Evolutionary conservation across 2,888 invertebrate species (phyloP), one percentile per base, ranked within the genome.

Genomic region (Ophion ventricosus): DNA sequence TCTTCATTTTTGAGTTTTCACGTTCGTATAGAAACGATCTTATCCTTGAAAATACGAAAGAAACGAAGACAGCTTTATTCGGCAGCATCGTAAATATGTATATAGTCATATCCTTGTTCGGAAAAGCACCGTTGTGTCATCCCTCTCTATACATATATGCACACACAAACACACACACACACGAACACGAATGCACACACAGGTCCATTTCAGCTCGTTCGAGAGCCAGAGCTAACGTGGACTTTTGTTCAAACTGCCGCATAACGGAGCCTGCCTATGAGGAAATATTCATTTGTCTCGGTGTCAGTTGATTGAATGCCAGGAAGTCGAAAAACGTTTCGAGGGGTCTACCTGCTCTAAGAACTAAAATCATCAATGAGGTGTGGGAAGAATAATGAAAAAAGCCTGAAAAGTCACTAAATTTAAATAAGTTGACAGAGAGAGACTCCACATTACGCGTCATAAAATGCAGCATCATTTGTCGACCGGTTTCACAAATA

Each of bases 191-290:
- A 67, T 20, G 49, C 57, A 40, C 29, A 77, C 26, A 56, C 43
- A 40, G 25, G 25, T 40, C 10, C 70, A 43, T 40, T n/a, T 49
- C n/a, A 5, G 49, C 35, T 14, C 29, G 29, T 72, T 23, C 14
- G 61, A 23, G 70, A 75, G 66, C 17, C 49, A 49, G 64, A 56
- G 79, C 54, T 54, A 59, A 67, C 49, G 49, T 49, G 56, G 69
- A 57, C 75, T 75, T 83, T 79, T 79, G 82, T 79, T 70, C 74
- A 43, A 67, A 75, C 75, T 70, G 67, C 70, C 14, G 75, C 79
- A 83, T 83, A 83, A 83, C 83, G 83, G 75, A 40, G 69, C 75
- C 83, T 70, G 79, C 43, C 78, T 63, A 83, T 79, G 83, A 75
- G 79, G 67, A 82, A 77, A 83, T 79, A 69, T 69, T 83, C 59